Percentiles rank a stretch among this genome's conserved stretches.
Evolutionary conservation across 2,888 invertebrate genomes (phyloP).

Genomic region (Tetranychus truncatus): DNA sequence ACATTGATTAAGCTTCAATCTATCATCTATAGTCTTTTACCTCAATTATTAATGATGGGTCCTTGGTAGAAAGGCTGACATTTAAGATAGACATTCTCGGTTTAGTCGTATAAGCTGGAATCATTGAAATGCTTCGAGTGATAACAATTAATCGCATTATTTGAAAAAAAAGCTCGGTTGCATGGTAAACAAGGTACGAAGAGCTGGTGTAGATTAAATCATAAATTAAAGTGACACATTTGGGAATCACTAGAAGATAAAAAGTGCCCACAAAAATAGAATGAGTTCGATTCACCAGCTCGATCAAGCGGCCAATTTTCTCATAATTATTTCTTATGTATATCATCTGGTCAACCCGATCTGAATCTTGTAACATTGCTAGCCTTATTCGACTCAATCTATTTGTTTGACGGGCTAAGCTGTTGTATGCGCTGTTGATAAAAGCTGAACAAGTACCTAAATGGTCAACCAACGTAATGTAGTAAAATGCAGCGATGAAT

Average conservation of each 20-base stretch:
- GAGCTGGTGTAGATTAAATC: background rate
- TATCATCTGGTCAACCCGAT: background rate
- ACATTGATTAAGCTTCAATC: background rate
- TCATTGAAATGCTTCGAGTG: background rate
- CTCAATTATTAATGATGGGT: background rate
- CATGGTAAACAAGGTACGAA: background rate
- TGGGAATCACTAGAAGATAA: background rate
- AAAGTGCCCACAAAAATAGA: background rate
- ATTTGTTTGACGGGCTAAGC: background rate
- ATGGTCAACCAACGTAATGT: background rate
- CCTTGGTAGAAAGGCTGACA: background rate
- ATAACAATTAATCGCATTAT: background rate
- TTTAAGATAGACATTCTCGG: background rate
- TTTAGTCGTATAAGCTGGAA: background rate
- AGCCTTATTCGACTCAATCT: background rate
- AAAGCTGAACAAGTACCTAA: background rate
- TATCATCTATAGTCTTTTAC: background rate
- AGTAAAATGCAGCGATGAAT: background rate
- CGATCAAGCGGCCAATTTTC: background rate
- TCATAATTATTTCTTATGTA: background rate
- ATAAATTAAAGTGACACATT: background rate
- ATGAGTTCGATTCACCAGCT: background rate
- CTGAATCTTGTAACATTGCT: background rate
- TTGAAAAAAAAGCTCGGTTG: background rate
- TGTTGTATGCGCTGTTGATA: background rate